Evolutionary conservation across 2,797 vertebrate species (phyloP), one percentile per base, ranked within the genome.

Genomic region (Muscicapa striata): DNA sequence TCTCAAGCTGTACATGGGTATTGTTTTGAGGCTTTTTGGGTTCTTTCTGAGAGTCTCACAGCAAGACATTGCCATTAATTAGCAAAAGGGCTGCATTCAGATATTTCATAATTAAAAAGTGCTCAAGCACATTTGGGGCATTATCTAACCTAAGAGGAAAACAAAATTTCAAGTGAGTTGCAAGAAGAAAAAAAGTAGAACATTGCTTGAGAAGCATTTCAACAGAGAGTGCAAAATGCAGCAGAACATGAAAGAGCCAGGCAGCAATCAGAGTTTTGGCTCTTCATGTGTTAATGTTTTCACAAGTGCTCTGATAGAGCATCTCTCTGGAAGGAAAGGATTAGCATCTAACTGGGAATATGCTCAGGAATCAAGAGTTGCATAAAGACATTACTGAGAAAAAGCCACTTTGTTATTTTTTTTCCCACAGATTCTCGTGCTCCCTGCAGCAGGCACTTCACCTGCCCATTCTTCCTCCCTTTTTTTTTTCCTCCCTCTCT

Each of bases 271-370:
- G 88, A 45, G 30, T 48, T 87, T 34, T 59, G 86, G 94, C 92
- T 94, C 92, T 90, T 93, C 87, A 76, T 59, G 89, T 93, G 88
- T 93, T 94, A 81, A 94, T 79, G 59, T 90, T 94, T 93, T 51
- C 48, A 77, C 76, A 94, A 95, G 94, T 89, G 93, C 80, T 90
- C 66, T 41, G 90, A 84, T 5, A 75, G 80, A 94, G 91, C 83
- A 90, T 86, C 94, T 94, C 90, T 76, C 68, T 90, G 69, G 69
- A 86, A 91, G 70, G 77, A 55, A 79, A 62, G 80, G 74, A 94
- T 93, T 66, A 94, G 81, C 93, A 92, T 91, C 70, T 87, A 88
- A 52, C 94, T 54, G 74, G 6, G 69, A 92, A 87, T 26, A 78
- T 1, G 69, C 68, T 89, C 82, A 86, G 62, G 72, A 91, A 93